Evolutionary conservation across 1,140 invertebrate species (phyloP), one percentile per base, ranked within the genome.

Genomic region (Octopus bimaculoides): DNA sequence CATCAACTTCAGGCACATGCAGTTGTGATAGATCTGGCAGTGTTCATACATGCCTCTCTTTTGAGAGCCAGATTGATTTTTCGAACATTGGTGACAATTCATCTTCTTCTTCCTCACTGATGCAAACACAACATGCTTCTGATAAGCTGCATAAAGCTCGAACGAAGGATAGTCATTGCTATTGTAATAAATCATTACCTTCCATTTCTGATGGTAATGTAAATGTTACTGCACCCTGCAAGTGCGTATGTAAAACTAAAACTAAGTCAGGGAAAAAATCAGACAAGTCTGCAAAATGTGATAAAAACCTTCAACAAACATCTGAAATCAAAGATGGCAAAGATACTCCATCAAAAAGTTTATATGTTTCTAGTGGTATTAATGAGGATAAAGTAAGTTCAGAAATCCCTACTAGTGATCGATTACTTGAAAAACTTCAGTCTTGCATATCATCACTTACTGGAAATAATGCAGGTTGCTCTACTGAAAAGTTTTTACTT

Each of bases 31-130:
- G 52, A 41, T 75, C 26, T 7, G 12, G 20, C 8, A 75, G 74
- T 75, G 74, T 75, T 75, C 74, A 75, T 53, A 75, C 74, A 9
- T 75, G 74, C 52, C 20, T 75, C 20, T 75, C 74, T 5, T 75
- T 75, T 52, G 74, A 75, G 20, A 75, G 74, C 74, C 74, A 75
- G 20, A 75, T 75, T 8, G 74, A 75, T 75, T 75, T 75, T 75
- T 7, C 74, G 5, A 53, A 75, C 20, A 75, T 75, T n/a, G 14
- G 6, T 20, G 74, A 75, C 52, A 53, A 52, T 52, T 6, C n/a
- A 6, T 41, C 74, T 5, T 10, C 74, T 41, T 7, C 74, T 6
- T 75, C 74, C 0, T 71, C 66, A 71, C 66, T 17, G 14, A 71
- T 71, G 66, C 66, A 12, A 71, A 71, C 14, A 61, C 56, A 12